Conservation (phyloP, 2,888 invertebrate genomes). For the Athalia circularis region DNA sequence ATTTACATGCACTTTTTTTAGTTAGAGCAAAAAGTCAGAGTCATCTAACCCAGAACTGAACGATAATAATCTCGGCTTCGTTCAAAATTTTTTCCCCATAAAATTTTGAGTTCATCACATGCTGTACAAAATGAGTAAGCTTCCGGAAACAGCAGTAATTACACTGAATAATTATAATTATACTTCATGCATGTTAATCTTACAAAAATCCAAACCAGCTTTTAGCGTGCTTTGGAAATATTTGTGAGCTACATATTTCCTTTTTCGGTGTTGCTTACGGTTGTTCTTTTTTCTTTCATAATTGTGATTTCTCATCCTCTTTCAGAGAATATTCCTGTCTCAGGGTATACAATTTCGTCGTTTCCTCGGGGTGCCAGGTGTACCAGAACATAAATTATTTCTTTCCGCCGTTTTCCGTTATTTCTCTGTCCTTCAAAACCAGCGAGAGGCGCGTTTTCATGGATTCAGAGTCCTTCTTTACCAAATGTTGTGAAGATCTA, state of each 20-base stretch:
- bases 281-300: neutral
- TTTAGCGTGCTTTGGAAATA: no score
- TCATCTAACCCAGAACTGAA: neutral
- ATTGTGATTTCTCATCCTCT: neutral
- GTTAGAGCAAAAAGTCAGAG: neutral
- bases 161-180: no score
- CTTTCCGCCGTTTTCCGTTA: neutral
- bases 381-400: neutral
- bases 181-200: no score
- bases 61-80: no score
- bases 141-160: no score
- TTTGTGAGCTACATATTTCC: no score
- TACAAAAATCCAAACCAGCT: no score
- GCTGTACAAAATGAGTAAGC: no score
- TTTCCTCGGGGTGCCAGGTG: neutral
- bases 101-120: neutral
- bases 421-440: neutral
- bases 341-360: neutral
- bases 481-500: neutral
- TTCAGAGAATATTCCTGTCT: neutral
- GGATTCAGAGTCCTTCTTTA: neutral
- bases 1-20: conserved; percentile 16
- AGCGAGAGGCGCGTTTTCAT: no score
- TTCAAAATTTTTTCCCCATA: neutral
- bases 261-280: no score